Evolutionary conservation across 2,888 invertebrate species (phyloP).

Genomic region (Drosophila bunnanda): DNA sequence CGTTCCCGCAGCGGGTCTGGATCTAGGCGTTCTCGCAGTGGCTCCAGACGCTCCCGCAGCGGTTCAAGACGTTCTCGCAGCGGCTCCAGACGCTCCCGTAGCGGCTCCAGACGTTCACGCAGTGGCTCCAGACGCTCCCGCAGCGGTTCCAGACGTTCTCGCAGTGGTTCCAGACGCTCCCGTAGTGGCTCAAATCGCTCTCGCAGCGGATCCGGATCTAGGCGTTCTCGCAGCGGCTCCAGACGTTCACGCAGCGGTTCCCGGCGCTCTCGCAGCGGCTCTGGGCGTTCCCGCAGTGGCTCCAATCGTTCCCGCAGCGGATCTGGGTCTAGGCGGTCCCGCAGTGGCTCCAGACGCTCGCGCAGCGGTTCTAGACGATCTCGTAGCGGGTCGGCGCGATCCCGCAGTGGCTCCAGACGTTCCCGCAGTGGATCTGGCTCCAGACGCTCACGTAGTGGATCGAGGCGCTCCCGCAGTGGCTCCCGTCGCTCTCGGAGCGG

Average conservation of each 20-base stretch:
- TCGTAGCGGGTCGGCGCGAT: constrained; percentile 25
- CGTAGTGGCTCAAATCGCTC: constrained; percentile 71
- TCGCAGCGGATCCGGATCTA: constrained; percentile 9
- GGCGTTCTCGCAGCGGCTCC: constrained; percentile 11
- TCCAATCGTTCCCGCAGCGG: constrained; percentile 29
- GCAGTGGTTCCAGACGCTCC: constrained; percentile 64
- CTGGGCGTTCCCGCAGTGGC: constrained; percentile 28
- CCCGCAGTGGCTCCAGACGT: constrained; percentile 58
- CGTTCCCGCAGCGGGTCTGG: constrained; percentile 34
- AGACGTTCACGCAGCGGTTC: constrained; percentile 36
- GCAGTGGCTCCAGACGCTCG: constrained; percentile 9
- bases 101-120: constrained; percentile 45
- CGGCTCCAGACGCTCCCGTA: constrained; percentile 12
- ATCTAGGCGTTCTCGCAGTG: constrained; percentile 6
- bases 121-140: constrained; percentile 18
- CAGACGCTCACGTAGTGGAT: constrained; percentile 19
- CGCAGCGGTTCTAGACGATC: constrained; percentile 26
- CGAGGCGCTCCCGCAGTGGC: constrained; percentile 66
- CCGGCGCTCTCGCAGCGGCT: constrained; percentile 61
- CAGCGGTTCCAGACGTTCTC: constrained; percentile 47
- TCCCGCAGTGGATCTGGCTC: constrained; percentile 64
- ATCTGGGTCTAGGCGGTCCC: constrained; percentile 47
- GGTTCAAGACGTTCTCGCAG: constrained; percentile 64
- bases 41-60: constrained; percentile 24
- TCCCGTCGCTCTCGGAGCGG: constrained; percentile 67